Conservation (phyloP, 2,113 vertebrate species). For the Neoarius graeffei region DNA sequence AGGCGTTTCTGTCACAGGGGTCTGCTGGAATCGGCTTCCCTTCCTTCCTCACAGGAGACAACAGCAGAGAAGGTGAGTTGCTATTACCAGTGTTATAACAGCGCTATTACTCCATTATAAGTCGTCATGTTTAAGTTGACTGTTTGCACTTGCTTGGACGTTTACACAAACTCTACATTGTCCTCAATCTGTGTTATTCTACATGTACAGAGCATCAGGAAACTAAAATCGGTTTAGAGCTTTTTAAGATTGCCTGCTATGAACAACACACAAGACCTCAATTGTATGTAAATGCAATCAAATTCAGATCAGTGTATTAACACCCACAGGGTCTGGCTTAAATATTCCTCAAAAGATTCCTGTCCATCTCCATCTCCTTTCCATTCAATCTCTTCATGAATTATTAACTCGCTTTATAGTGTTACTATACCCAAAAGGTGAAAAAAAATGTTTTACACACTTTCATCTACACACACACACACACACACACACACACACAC, state of each 20-base stretch:
- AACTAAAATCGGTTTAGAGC: neutral
- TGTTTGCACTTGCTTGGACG: neutral
- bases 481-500: no score
- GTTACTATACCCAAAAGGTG: neutral
- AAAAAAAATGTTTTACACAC: neutral
- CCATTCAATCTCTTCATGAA: neutral
- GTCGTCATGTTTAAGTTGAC: neutral
- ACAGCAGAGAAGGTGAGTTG: slow-evolving; percentile 50
- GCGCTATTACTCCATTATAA: neutral
- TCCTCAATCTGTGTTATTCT: neutral
- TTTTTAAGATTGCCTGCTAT: neutral
- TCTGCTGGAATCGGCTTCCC: slow-evolving; percentile 39
- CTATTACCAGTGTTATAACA: neutral
- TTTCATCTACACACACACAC: no score
- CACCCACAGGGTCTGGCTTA: neutral
- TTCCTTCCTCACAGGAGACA: slow-evolving; percentile 45
- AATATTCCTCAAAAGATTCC: neutral
- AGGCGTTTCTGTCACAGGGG: slow-evolving; percentile 45
- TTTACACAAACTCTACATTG: neutral
- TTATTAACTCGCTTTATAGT: neutral
- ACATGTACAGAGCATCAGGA: neutral
- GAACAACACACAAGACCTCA: neutral
- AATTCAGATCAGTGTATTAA: neutral
- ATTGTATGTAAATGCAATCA: neutral
- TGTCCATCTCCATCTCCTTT: neutral